These are phyloP conservation scores for Pterocles burchelli DNA, from an alignment of 2,113 vertebrate genomes.

Conservation along the genomic window DNA sequence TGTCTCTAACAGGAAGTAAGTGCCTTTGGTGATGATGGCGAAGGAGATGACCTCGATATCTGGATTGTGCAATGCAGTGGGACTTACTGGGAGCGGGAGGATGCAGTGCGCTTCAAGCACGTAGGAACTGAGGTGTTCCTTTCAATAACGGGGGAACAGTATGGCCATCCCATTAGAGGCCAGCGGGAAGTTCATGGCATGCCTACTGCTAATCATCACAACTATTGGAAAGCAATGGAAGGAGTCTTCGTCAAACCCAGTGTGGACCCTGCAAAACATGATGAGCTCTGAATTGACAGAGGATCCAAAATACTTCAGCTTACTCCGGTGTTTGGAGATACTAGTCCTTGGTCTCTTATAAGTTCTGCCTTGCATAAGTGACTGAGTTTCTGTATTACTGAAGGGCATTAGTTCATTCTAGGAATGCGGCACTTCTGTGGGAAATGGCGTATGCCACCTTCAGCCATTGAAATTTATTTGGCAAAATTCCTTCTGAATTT, in stretches of 20 bases:
- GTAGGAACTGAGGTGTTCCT: slow-evolving; percentile 89
- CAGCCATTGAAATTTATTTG: background rate
- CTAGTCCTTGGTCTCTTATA: slow-evolving; percentile 11
- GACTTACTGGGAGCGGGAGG: slow-evolving; percentile 87
- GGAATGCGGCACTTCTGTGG: slow-evolving; percentile 40
- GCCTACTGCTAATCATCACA: slow-evolving; percentile 82
- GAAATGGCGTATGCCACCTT: background rate
- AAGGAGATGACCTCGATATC: slow-evolving; percentile 93
- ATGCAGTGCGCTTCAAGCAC: slow-evolving; percentile 89
- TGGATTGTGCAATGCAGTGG: slow-evolving; percentile 92
- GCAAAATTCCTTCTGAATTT: background rate
- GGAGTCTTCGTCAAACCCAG: slow-evolving; percentile 94
- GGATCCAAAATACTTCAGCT: background rate
- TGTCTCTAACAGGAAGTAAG: slow-evolving; percentile 89
- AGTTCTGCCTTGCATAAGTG: background rate
- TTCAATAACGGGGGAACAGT: slow-evolving; percentile 93
- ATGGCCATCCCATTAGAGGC: slow-evolving; percentile 92
- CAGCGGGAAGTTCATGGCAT: slow-evolving; percentile 94
- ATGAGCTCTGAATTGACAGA: slow-evolving; percentile 85
- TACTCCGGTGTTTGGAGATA: background rate
- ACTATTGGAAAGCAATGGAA: slow-evolving; percentile 94
- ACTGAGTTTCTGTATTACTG: background rate
- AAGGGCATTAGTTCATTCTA: slow-evolving; percentile 45
- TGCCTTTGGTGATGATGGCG: slow-evolving; percentile 94
- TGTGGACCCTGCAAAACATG: slow-evolving; percentile 76